phyloP scores from a whole-genome alignment of 2,113 vertebrate species.

The Archilochus colubris region DNA sequence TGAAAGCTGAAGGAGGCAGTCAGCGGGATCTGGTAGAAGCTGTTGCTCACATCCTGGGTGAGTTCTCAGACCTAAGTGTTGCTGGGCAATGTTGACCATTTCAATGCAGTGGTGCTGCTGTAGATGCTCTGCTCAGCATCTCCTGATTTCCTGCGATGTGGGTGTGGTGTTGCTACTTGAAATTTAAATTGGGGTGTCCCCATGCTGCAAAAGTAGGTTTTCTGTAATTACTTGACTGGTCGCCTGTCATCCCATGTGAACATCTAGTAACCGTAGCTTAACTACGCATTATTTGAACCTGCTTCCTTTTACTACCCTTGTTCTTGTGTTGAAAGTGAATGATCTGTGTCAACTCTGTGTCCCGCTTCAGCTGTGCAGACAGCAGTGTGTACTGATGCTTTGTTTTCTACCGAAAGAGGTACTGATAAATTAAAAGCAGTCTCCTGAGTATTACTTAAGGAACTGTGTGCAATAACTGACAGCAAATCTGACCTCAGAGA shows the following conservation, averaged over 20 bases:
- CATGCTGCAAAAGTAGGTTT: background rate
- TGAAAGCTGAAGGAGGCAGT: conserved; percentile 55
- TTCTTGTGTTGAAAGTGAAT: background rate
- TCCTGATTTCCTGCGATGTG: background rate
- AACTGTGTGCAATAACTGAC: background rate
- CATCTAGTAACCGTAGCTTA: background rate
- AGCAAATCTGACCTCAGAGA: background rate
- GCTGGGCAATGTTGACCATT: background rate
- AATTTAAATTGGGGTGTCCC: background rate
- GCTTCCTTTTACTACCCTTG: background rate
- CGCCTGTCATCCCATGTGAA: background rate
- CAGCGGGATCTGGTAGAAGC: conserved; percentile 85
- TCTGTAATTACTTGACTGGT: background rate
- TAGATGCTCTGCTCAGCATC: background rate
- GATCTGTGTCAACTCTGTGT: background rate
- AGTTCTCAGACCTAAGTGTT: background rate
- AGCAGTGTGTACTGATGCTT: background rate
- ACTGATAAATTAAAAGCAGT: background rate
- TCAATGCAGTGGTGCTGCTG: background rate
- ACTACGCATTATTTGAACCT: background rate
- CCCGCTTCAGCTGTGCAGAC: background rate
- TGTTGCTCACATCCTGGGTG: conserved; percentile 93
- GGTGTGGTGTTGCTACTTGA: background rate
- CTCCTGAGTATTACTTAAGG: background rate
- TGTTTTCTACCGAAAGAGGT: background rate